Base-by-base conservation (phyloP, 2,113 vertebrate species). In the Oceanodroma tethys region DNA sequence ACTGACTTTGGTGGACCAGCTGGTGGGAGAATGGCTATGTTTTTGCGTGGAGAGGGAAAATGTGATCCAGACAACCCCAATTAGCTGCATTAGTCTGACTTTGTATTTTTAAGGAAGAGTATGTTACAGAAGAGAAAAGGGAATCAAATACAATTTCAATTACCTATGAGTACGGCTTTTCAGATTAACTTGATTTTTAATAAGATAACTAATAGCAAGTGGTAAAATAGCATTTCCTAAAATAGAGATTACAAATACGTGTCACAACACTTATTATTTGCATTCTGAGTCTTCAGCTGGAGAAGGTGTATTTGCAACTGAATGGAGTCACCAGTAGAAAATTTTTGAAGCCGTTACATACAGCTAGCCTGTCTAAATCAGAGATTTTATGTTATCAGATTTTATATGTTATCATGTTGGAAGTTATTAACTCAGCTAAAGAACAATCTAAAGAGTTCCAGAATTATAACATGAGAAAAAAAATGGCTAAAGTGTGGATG, bases 141-240 rank as follows among this genome's bases (percentile, higher is more conserved):
- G 20, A 83, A 81, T 82, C 34, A 81, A 89, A 68, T 56, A 52
- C 1, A 26, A 45, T 26, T 85, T 81, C 47, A 38, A 13, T 87
- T 88, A 58, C 26, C 13, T 82, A 2, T 50, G 67, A 30, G 7
- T 42, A 38, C 0, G 6, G 21, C 25, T 91, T 89, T 81, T 65
- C 66, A 90, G 43, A 82, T 47, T 75, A 74, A 38, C 13, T 63
- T 71, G 11, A 38, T 75, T 94, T 84, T 95, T 75, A 55, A 26
- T 43, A 38, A 63, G 22, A 25, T 48, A 74, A 42, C 13, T 70
- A 78, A 50, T 22, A 81, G 10, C 10, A 45, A 86, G 22, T 10
- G 6, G 1, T 55, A 81, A 81, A 84, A 88, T 20, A 87, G 1
- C 6, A 21, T 66, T 81, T 85, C 20, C 45, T 70, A n/a, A 65